phyloP scores from a whole-genome alignment of 35 echinoderm and acorn worm species.

The Ophioderma brevispina region DNA sequence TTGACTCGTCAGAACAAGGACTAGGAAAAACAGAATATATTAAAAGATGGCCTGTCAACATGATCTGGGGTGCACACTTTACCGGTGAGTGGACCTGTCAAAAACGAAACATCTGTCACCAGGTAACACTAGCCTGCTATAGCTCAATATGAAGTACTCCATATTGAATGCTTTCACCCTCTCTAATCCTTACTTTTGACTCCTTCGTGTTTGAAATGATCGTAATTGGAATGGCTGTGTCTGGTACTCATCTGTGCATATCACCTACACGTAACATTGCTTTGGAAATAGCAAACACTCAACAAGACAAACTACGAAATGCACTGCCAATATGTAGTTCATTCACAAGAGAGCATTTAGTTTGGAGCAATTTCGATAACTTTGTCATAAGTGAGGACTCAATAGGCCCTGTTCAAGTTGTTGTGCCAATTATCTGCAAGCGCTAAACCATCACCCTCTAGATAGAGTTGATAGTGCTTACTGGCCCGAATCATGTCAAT shows the following conservation, averaged over 20 bases:
- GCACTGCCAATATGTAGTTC: conserved; percentile 14
- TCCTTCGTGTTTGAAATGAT: conserved; percentile 29
- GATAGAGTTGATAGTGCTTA: not conserved
- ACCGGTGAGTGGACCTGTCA: not conserved
- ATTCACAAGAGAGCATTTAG: conserved; percentile 8
- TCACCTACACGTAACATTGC: not conserved
- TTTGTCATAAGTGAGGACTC: conserved; percentile 21
- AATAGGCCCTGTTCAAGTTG: conserved; percentile 39
- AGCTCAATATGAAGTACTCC: not conserved
- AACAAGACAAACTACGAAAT: conserved; percentile 15
- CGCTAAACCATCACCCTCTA: not conserved
- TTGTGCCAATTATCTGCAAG: conserved; percentile 39
- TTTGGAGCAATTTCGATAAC: conserved; percentile 10
- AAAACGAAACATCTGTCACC: not conserved
- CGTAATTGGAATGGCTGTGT: conserved; percentile 30
- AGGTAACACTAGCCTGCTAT: not conserved
- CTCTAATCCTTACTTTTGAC: not conserved
- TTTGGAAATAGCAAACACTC: conserved; percentile 38
- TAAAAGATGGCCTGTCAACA: not conserved
- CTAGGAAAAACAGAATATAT: conserved; percentile 44
- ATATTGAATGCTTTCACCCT: conserved; percentile 10
- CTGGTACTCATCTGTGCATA: conserved; percentile 25
- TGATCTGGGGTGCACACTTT: not conserved
- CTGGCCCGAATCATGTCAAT: not conserved
- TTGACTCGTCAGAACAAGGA: conserved; percentile 23